Base-by-base conservation (phyloP, 1,140 invertebrate genomes). In the Spodoptera litura region DNA sequence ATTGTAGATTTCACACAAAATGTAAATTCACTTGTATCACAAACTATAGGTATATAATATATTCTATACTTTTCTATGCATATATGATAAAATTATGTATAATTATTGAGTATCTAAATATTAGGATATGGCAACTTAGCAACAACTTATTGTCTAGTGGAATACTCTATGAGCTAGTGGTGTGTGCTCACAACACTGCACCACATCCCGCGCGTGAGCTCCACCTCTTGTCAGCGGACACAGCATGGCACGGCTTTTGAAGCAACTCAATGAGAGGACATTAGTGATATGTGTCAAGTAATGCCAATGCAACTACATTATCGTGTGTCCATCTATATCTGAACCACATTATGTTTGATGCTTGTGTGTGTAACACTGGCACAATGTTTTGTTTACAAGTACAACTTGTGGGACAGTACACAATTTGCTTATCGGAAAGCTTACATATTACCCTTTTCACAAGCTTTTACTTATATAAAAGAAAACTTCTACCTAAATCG, bases 71-170 rank as follows among this genome's bases (percentile, higher is more conserved):
- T 89, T 80, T 90, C 87, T 92, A 89, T 87, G 86, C 84, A 87
- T 88, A 90, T 81, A 75, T 80, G 31, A 80, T 79, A 81, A 81
- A 78, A 78, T 89, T 88, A 90, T 87, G 82, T 90, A 89, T 91
- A 92, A 87, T 91, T 91, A 87, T 90, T 88, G 91, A 94, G 91
- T 94, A 93, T 92, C 91, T 94, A 92, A 93, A 89, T 87, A 92
- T 89, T 94, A 93, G 87, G 91, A 93, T 94, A 94, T 94, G 92
- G 92, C 92, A 94, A 93, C 90, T 92, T 92, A 93, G 91, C 80
- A 88, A 89, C 87, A 91, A 91, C 92, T 92, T 94, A 94, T 94
- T 94, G 92, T 93, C 92, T 94, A 93, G 80, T 93, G 89, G 90
- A 93, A 93, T 91, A 89, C 76, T 85, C 84, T 90, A 91, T 82